Evolutionary conservation across 2,797 vertebrate genomes (phyloP).

Genomic region (Typhlichthys subterraneus): DNA sequence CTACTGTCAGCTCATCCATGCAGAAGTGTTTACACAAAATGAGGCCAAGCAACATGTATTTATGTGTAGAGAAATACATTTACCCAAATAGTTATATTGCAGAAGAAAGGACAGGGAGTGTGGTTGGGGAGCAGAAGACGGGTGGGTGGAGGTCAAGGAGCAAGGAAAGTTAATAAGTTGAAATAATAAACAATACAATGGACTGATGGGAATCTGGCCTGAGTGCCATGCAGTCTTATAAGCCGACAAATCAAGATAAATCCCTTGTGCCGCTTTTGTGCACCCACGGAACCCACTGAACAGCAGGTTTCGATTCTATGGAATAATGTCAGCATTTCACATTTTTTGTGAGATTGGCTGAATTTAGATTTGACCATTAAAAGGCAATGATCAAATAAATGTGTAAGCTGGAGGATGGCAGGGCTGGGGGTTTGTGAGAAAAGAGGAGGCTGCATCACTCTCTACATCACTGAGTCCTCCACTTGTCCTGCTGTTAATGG

Average conservation of each 20-base stretch:
- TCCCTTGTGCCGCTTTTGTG: conserved; percentile 44
- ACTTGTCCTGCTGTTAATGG: conserved; percentile 21
- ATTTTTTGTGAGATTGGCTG: conserved; percentile 38
- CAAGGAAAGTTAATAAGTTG: conserved; percentile 78
- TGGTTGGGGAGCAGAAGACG: conserved; percentile 38
- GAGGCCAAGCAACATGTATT: conserved; percentile 77
- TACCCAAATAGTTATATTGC: conserved; percentile 71
- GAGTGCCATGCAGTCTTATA: conserved; percentile 53
- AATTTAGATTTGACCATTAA: conserved; percentile 65
- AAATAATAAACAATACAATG: conserved; percentile 73
- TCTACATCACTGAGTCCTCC: conserved; percentile 14
- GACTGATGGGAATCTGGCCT: conserved; percentile 75
- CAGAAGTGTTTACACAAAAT: conserved; percentile 68
- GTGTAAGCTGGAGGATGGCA: conserved; percentile 57
- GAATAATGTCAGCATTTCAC: too few relatives aligned
- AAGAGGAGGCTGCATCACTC: conserved; percentile 31
- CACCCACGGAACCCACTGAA: conserved; percentile 45
- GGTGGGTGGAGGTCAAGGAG: conserved; percentile 65
- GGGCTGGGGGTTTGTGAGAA: conserved; percentile 63
- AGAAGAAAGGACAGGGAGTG: conserved; percentile 67
- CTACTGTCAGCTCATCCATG: conserved; percentile 66
- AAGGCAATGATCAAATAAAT: conserved; percentile 69
- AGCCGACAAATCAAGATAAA: conserved; percentile 30
- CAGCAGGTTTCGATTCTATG: conserved; percentile 30
- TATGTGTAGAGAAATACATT: conserved; percentile 70